These are phyloP conservation scores for Tympanoctomys barrerae DNA, from an alignment of 2,797 vertebrate species.

Conservation along the genomic window DNA sequence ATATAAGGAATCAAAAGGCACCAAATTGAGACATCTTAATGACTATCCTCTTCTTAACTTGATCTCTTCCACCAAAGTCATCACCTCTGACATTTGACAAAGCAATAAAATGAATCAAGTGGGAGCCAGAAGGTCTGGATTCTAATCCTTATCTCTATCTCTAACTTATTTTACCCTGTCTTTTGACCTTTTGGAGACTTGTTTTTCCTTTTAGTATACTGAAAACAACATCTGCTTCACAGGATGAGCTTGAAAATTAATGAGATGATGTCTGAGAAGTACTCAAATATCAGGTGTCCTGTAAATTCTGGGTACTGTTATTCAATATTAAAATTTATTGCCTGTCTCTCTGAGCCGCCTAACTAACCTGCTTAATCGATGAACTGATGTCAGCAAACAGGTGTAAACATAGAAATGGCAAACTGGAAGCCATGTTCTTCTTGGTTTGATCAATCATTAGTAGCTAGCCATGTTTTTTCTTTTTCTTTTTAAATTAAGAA, in stretches of 20 bases:
- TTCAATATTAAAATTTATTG: constrained; percentile 80
- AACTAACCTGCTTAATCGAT: constrained; percentile 67
- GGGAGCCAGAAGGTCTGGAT: constrained; percentile 63
- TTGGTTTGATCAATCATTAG: constrained; percentile 64
- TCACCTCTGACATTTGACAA: constrained; percentile 76
- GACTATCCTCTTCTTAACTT: constrained; percentile 45
- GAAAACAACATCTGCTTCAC: constrained; percentile 85
- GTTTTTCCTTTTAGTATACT: constrained; percentile 80
- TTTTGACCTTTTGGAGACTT: constrained; percentile 81
- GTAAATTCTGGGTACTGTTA: constrained; percentile 80
- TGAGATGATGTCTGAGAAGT: constrained; percentile 80
- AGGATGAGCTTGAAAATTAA: constrained; percentile 82
- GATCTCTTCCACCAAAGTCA: constrained; percentile 65
- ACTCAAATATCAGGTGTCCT: constrained; percentile 81
- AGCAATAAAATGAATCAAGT: constrained; percentile 73
- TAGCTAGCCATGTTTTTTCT: constrained; percentile 54
- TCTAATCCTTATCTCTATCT: constrained; percentile 76
- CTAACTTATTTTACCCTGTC: constrained; percentile 76
- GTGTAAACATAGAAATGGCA: constrained; percentile 73
- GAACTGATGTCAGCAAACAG: constrained; percentile 67
- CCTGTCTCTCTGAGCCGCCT: constrained; percentile 69
- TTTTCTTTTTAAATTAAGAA: constrained; percentile 42
- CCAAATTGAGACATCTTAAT: constrained; percentile 36
- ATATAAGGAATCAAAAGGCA: constrained; percentile 38
- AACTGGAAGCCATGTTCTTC: constrained; percentile 51